These are phyloP conservation scores for Leuctra nigra DNA, from an alignment of 2,888 invertebrate genomes.

Conservation along the genomic window DNA sequence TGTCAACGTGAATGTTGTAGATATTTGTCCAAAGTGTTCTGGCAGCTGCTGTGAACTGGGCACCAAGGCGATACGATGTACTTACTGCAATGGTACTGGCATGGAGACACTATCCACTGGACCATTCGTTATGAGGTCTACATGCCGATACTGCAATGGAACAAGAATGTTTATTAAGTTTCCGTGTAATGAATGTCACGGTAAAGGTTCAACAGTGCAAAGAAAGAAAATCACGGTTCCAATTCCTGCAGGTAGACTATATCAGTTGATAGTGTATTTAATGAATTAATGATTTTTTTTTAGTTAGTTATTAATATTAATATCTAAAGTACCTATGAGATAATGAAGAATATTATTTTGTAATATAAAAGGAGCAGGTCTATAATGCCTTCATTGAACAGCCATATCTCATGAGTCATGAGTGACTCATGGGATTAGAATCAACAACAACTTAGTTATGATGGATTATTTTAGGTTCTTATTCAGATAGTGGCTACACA, in stretches of 20 bases:
- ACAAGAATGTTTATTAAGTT: conserved; percentile 79
- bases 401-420: too few relatives aligned
- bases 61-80: conserved; percentile 82
- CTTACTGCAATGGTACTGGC: conserved; percentile 93
- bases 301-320: too few relatives aligned
- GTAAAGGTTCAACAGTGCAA: conserved; percentile 86
- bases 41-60: conserved; percentile 86
- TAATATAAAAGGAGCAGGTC: too few relatives aligned
- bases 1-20: conserved; percentile 82
- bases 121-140: conserved; percentile 94
- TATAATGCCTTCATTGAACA: too few relatives aligned
- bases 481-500: too few relatives aligned
- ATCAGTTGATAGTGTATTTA: too few relatives aligned
- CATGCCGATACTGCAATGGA: conserved; percentile 88
- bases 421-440: too few relatives aligned
- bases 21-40: conserved; percentile 82
- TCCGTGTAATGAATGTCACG: conserved; percentile 89
- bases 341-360: too few relatives aligned
- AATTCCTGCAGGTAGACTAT: conserved; percentile 67
- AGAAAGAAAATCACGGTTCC: conserved; percentile 84
- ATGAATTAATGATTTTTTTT: too few relatives aligned
- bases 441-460: too few relatives aligned
- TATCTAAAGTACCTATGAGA: too few relatives aligned
- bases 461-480: too few relatives aligned
- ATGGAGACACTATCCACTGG: conserved; percentile 89